These are phyloP conservation scores for Heliconius hewitsoni DNA, from an alignment of 1,140 invertebrate species.

Conservation along the genomic window DNA sequence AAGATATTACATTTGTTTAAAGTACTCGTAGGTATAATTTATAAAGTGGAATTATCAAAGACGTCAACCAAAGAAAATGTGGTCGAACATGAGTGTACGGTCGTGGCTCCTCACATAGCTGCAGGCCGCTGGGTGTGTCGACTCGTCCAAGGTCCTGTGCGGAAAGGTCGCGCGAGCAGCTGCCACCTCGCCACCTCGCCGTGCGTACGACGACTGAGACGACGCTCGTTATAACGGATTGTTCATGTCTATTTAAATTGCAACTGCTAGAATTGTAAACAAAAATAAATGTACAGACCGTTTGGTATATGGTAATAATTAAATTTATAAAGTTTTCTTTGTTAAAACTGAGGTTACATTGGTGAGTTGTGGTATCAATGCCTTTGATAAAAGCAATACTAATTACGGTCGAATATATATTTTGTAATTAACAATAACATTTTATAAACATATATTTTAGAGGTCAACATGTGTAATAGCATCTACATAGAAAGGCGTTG, in stretches of 20 bases:
- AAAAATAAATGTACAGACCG: too few species aligned
- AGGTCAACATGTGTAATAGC: too few species aligned
- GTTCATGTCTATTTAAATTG: too few species aligned
- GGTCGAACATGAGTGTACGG: background rate
- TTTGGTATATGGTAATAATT: too few species aligned
- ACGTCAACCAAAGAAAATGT: background rate
- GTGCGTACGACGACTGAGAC: too few species aligned
- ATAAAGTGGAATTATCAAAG: background rate
- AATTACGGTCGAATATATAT: background rate
- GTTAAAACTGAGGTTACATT: too few species aligned
- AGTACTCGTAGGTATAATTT: background rate
- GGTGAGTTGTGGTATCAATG: background rate
- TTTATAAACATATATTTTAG: too few species aligned
- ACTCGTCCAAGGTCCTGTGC: background rate
- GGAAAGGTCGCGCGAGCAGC: conserved; percentile 41
- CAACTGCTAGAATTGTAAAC: too few species aligned
- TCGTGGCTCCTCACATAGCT: conserved; percentile 18
- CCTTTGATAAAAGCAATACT: too few species aligned
- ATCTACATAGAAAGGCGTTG: too few species aligned
- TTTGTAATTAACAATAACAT: background rate
- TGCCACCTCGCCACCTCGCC: background rate
- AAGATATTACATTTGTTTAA: background rate
- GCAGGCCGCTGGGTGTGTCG: conserved; percentile 4
- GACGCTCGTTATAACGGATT: too few species aligned
- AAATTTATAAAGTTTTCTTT: too few species aligned